Evolutionary conservation across 2,888 invertebrate species (phyloP).

Genomic region (Phasia obesa): DNA sequence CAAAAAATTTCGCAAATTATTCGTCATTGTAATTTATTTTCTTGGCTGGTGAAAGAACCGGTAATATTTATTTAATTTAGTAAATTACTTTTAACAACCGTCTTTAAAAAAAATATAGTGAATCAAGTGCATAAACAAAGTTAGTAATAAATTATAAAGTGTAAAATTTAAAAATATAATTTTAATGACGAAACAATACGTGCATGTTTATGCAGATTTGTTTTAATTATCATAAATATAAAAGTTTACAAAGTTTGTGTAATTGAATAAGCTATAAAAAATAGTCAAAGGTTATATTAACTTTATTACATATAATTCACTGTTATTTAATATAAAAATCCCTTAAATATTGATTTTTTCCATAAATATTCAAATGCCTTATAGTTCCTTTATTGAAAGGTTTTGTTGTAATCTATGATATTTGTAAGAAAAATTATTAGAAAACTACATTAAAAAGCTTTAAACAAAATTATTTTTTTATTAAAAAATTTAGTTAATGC

Average conservation of each 20-base stretch:
- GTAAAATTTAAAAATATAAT: background rate
- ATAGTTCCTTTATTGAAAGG: background rate
- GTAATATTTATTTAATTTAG: constrained; percentile 21
- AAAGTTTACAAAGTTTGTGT: background rate
- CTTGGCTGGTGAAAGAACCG: constrained; percentile 33
- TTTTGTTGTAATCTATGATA: background rate
- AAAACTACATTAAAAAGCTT: too few relatives aligned
- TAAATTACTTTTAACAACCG: background rate
- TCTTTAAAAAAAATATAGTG: background rate
- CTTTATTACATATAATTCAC: background rate
- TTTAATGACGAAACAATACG: background rate
- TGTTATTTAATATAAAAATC: background rate
- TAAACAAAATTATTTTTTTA: background rate
- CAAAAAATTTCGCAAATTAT: constrained; percentile 17
- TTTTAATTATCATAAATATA: background rate
- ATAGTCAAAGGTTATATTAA: background rate
- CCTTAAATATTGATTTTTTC: constrained; percentile 24
- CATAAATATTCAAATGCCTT: background rate
- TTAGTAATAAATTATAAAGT: background rate
- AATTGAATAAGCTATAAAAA: background rate
- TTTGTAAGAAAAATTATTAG: background rate
- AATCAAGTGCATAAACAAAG: background rate
- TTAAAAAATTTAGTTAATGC: constrained; percentile 24
- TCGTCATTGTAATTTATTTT: constrained; percentile 51
- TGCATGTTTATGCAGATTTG: background rate